phyloP scores from a whole-genome alignment of 2,113 vertebrate genomes.

The Galeopterus variegatus region DNA sequence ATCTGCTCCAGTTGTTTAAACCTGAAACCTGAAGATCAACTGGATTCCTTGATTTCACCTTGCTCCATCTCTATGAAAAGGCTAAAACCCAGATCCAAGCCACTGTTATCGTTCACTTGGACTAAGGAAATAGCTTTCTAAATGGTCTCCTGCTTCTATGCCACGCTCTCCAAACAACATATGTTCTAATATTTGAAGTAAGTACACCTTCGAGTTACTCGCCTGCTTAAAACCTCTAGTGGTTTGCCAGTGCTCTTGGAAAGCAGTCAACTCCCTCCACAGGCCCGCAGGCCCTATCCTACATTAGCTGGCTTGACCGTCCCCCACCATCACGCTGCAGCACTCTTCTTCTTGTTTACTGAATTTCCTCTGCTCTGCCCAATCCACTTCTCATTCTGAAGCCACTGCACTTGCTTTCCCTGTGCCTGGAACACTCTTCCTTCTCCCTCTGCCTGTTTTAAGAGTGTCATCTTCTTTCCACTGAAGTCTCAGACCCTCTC shows the following conservation, averaged over 20 bases:
- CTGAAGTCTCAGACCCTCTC: not conserved
- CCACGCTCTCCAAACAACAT: not conserved
- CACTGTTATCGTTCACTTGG: not conserved
- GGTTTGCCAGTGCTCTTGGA: not conserved
- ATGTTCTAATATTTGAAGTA: not conserved
- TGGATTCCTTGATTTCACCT: not conserved
- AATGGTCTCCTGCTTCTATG: not conserved
- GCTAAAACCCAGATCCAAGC: not conserved
- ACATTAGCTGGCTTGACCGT: fast-evolving
- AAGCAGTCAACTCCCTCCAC: not conserved
- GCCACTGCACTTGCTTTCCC: not conserved
- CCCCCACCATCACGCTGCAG: not conserved
- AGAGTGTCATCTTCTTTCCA: not conserved
- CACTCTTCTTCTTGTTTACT: not conserved
- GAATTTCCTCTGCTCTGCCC: not conserved
- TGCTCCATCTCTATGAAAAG: not conserved
- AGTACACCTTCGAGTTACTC: not conserved
- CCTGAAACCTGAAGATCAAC: not conserved
- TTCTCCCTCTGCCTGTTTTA: not conserved
- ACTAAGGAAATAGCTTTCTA: not conserved
- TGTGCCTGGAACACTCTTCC: not conserved
- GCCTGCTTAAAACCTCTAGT: not conserved
- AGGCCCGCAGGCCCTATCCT: not conserved
- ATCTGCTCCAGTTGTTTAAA: not conserved
- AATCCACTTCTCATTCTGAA: not conserved